Evolutionary conservation across 1,140 invertebrate species (phyloP).

Genomic region (Drosophila willistoni): DNA sequence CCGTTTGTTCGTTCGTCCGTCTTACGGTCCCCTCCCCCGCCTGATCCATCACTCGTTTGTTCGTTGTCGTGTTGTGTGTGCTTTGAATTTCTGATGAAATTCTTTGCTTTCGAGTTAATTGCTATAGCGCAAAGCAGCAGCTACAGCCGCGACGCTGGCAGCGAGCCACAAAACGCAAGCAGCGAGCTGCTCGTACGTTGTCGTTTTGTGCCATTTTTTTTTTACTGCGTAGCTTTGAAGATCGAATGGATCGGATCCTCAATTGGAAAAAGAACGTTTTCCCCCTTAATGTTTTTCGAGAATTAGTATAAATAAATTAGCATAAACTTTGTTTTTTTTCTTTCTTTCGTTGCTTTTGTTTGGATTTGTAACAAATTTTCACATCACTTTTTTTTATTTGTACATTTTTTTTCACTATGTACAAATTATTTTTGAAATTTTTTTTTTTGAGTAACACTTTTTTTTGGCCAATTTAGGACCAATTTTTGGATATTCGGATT

Average conservation of each 20-base stretch:
- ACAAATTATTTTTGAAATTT: neutral
- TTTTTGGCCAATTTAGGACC: constrained; percentile 28
- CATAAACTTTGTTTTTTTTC: constrained; percentile 36
- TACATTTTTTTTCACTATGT: constrained; percentile 10
- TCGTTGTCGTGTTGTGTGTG: constrained; percentile 46
- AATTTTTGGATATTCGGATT: constrained; percentile 14
- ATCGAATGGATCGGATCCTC: constrained; percentile 35
- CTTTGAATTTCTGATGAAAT: constrained; percentile 82
- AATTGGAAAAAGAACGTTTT: constrained; percentile 6
- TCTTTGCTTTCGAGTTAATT: constrained; percentile 82
- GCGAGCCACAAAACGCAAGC: neutral
- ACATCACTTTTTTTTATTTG: neutral
- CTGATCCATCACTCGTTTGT: constrained; percentile 9
- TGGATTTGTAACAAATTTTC: constrained; percentile 18
- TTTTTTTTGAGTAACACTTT: neutral
- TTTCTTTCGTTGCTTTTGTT: constrained; percentile 5
- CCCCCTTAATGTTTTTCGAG: neutral
- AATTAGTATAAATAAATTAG: constrained; percentile 25
- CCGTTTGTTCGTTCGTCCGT: constrained; percentile 13
- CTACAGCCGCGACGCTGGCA: constrained; percentile 13
- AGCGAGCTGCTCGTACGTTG: constrained; percentile 34
- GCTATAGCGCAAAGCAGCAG: constrained; percentile 45
- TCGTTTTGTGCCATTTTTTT: constrained; percentile 73
- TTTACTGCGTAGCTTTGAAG: constrained; percentile 26
- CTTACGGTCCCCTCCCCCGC: too few species aligned